These are phyloP conservation scores for Sarcophaga bullata DNA, from an alignment of 1,140 invertebrate genomes.

Conservation along the genomic window DNA sequence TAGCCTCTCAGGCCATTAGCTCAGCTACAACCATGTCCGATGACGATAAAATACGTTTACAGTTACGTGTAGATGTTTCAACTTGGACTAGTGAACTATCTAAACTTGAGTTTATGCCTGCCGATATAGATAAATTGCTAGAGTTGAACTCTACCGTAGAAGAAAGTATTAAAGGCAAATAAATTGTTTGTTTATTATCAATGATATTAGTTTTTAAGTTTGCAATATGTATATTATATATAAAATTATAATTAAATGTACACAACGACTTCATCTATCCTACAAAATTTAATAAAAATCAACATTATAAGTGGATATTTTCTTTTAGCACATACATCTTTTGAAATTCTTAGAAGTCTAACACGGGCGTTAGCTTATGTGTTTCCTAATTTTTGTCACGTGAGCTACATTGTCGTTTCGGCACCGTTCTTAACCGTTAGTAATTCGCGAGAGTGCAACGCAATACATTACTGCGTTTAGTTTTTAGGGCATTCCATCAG, in stretches of 20 bases:
- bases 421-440: too few relatives aligned
- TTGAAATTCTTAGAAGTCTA: too few relatives aligned
- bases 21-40: constrained; percentile 72
- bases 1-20: constrained; percentile 54
- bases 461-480: too few relatives aligned
- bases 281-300: too few relatives aligned
- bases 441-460: too few relatives aligned
- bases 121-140: constrained; percentile 53
- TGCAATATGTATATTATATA: constrained; percentile 31
- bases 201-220: not conserved
- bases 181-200: constrained; percentile 35
- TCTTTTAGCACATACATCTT: too few relatives aligned
- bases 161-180: constrained; percentile 57
- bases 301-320: too few relatives aligned
- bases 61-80: constrained; percentile 87
- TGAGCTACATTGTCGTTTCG: too few relatives aligned
- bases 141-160: constrained; percentile 57
- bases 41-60: constrained; percentile 93
- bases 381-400: too few relatives aligned
- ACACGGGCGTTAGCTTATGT: too few relatives aligned
- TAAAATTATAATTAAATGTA: not conserved
- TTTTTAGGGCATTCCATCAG: too few relatives aligned
- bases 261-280: not conserved
- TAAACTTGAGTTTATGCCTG: constrained; percentile 54
- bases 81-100: constrained; percentile 66